Conservation (phyloP, 2,113 vertebrate genomes). For the Nothocercus nigrocapillus region DNA sequence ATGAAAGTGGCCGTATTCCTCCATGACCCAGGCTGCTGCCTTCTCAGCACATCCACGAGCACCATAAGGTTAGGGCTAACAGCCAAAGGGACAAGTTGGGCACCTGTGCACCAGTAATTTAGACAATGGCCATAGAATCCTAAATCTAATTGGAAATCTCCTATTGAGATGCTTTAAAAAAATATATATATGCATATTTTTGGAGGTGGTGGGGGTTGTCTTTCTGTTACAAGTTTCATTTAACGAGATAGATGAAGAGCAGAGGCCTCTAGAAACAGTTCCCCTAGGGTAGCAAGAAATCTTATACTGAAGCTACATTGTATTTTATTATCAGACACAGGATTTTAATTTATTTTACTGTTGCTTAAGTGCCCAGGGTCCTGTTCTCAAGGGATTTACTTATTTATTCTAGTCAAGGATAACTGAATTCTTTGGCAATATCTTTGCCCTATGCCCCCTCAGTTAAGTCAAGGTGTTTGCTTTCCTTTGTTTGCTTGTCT, state of each 20-base stretch:
- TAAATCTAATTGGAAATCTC: background rate
- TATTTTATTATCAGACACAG: constrained; percentile 2
- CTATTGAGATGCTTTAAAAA: background rate
- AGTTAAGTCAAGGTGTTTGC: constrained; percentile 36
- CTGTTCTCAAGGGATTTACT: background rate
- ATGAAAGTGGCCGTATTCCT: too few species aligned
- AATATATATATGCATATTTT: accelerated
- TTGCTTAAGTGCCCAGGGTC: constrained; percentile 22
- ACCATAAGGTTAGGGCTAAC: accelerated
- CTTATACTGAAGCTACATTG: background rate
- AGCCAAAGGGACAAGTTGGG: background rate
- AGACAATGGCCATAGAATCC: background rate
- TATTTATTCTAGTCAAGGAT: constrained; percentile 49
- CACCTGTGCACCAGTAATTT: background rate
- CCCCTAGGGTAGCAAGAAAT: constrained; percentile 7
- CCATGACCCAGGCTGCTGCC: background rate
- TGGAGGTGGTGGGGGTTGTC: background rate
- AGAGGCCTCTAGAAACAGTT: background rate
- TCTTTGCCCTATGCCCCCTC: constrained; percentile 2
- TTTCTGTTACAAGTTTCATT: background rate
- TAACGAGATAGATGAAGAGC: background rate
- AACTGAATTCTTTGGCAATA: constrained; percentile 5
- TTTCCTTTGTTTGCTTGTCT: constrained; percentile 26
- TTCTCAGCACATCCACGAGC: background rate
- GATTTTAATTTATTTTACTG: constrained; percentile 53